These are phyloP conservation scores for Caloenas nicobarica DNA, from an alignment of 2,113 vertebrate genomes.

Conservation along the genomic window DNA sequence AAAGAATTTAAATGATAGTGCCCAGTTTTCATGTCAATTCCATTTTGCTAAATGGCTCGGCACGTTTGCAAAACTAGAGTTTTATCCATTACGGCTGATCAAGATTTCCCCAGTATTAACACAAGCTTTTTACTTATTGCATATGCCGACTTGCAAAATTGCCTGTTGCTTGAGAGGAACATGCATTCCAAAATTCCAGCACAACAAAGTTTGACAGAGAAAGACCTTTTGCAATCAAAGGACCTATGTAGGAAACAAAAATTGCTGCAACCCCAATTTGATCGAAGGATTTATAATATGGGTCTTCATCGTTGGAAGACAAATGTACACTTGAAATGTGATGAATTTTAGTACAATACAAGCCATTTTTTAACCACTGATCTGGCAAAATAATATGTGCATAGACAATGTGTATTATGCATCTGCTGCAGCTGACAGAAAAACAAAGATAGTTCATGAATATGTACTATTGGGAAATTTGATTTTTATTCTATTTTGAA, in stretches of 20 bases:
- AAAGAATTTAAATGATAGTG: background rate
- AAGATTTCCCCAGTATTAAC: background rate
- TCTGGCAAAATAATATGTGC: slow-evolving; percentile 10
- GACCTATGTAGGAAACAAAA: background rate
- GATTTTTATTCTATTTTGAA: slow-evolving; percentile 46
- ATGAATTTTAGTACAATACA: slow-evolving; percentile 8
- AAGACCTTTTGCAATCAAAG: background rate
- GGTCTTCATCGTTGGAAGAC: background rate
- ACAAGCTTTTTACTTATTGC: background rate
- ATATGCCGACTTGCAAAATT: background rate
- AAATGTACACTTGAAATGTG: slow-evolving; percentile 33
- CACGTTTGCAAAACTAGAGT: background rate
- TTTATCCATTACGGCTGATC: background rate
- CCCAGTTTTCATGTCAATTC: background rate
- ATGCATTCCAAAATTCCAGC: background rate
- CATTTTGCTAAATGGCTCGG: background rate
- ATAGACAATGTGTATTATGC: background rate
- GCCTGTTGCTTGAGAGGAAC: background rate
- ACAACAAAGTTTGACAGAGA: background rate
- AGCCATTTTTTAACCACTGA: slow-evolving; percentile 13
- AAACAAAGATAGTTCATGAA: slow-evolving; percentile 51
- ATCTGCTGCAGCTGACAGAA: slow-evolving; percentile 54
- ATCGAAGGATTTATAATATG: background rate
- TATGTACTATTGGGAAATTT: slow-evolving; percentile 40
- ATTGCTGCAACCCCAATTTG: slow-evolving; percentile 8